phyloP scores from a whole-genome alignment of 2,797 vertebrate genomes.

The Craterocephalus amniculus region DNA sequence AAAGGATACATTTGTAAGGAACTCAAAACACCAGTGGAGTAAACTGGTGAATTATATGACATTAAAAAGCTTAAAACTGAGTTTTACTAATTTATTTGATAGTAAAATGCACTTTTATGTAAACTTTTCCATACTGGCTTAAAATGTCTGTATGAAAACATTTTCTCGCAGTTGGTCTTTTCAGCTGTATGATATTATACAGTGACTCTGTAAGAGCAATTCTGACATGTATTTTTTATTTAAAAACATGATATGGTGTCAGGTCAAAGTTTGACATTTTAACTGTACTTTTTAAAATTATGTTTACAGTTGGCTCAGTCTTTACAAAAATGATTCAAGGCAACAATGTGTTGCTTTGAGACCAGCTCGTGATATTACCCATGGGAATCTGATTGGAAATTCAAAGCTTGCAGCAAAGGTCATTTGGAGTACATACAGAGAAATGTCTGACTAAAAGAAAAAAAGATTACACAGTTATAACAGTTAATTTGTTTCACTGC shows the following conservation, averaged over 20 bases:
- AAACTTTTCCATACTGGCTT: neutral
- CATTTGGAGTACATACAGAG: slow-evolving; percentile 61
- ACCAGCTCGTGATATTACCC: slow-evolving; percentile 60
- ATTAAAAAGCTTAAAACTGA: neutral
- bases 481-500: slow-evolving; percentile 27
- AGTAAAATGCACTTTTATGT: neutral
- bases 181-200: neutral
- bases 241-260: slow-evolving; percentile 7
- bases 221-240: slow-evolving; percentile 15
- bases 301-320: slow-evolving; percentile 40
- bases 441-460: slow-evolving; percentile 54
- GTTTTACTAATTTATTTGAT: neutral
- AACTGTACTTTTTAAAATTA: slow-evolving; percentile 18
- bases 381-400: slow-evolving; percentile 69
- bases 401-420: slow-evolving; percentile 70
- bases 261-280: slow-evolving; percentile 43
- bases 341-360: slow-evolving; percentile 37
- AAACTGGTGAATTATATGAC: neutral
- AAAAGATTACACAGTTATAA: slow-evolving; percentile 13
- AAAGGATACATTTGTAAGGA: neutral
- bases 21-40: neutral
- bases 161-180: slow-evolving; percentile 5
- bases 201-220: neutral
- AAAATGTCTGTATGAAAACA: neutral
- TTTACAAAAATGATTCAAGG: slow-evolving; percentile 32